phyloP scores from a whole-genome alignment of 2,113 vertebrate species.

The Trematomus loennbergii region DNA sequence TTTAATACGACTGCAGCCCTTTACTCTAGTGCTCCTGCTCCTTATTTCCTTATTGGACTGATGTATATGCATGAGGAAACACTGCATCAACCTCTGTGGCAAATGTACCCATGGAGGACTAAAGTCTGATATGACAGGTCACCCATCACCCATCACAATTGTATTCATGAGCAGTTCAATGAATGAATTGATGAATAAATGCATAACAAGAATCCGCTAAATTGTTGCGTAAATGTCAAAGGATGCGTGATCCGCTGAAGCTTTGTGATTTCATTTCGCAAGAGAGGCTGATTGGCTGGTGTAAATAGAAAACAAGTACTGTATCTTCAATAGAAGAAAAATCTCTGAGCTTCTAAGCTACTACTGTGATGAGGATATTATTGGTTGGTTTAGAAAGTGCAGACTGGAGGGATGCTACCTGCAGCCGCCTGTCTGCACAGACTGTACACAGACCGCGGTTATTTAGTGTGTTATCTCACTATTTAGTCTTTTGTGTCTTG shows the following conservation, averaged over 20 bases:
- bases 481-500: constrained; percentile 60
- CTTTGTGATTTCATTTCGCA: constrained; percentile 65
- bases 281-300: constrained; percentile 49
- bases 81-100: constrained; percentile 64
- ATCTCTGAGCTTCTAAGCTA: neutral
- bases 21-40: constrained; percentile 16
- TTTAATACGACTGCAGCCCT: constrained; percentile 28
- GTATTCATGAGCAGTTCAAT: constrained; percentile 82
- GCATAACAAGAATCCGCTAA: constrained; percentile 77
- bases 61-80: constrained; percentile 78
- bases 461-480: constrained; percentile 42
- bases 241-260: constrained; percentile 58
- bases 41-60: constrained; percentile 42
- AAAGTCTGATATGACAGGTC: constrained; percentile 75
- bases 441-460: constrained; percentile 29
- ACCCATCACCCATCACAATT: constrained; percentile 61
- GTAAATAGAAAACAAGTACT: constrained; percentile 45
- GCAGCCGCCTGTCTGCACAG: constrained; percentile 19
- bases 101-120: constrained; percentile 61
- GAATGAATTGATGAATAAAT: constrained; percentile 81
- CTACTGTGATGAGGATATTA: constrained; percentile 35
- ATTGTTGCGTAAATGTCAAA: constrained; percentile 82
- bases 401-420: constrained; percentile 25
- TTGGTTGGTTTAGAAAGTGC: constrained; percentile 22
- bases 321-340: constrained; percentile 8